Percentiles rank a stretch among this genome's conserved stretches.
These are phyloP conservation scores for Drosophila mercatorum DNA, from an alignment of 2,888 invertebrate species.

Conservation along the genomic window DNA sequence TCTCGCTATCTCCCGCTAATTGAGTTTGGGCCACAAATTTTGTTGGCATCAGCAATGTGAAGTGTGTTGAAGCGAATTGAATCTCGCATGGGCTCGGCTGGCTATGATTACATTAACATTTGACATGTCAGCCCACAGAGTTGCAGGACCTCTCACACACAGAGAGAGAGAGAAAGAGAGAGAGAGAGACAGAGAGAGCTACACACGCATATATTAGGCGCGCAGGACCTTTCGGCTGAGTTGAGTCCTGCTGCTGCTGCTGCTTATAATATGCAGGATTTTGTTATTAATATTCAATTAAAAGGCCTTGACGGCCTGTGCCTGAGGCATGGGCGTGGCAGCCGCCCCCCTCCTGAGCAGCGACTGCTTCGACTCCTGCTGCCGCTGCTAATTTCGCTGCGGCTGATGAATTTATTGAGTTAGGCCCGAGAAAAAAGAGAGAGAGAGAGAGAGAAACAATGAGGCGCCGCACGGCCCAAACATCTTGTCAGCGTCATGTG, in stretches of 20 bases:
- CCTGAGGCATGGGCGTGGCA: not conserved
- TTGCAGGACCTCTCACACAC: conserved; percentile 25
- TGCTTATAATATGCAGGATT: conserved; percentile 72
- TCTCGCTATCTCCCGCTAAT: conserved; percentile 3
- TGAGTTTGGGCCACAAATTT: conserved; percentile 20
- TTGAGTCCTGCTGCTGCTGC: conserved; percentile 19
- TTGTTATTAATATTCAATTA: conserved; percentile 79
- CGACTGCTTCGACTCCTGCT: not conserved
- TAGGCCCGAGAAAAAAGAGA: conserved; percentile 26
- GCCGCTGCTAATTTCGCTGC: conserved; percentile 32
- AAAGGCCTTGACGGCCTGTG: conserved; percentile 28
- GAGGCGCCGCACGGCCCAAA: not conserved
- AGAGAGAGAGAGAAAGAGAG: conserved; percentile 2
- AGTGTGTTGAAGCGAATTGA: conserved; percentile 27
- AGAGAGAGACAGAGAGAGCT: too few species aligned
- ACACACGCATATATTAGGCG: conserved; percentile 4
- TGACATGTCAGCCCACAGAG: conserved; percentile 44
- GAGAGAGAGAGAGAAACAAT: not conserved
- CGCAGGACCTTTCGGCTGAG: conserved; percentile 15
- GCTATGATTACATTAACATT: conserved; percentile 65
- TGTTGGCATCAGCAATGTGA: conserved; percentile 24
- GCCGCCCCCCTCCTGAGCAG: not conserved
- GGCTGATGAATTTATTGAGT: conserved; percentile 60
- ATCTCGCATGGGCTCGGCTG: conserved; percentile 19
- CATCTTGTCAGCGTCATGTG: conserved; percentile 56